A percentile compares a stretch with the other conserved stretches of the same genome.
phyloP scores from a whole-genome alignment of 2,888 invertebrate genomes.

The Alentia gelatinosa region DNA sequence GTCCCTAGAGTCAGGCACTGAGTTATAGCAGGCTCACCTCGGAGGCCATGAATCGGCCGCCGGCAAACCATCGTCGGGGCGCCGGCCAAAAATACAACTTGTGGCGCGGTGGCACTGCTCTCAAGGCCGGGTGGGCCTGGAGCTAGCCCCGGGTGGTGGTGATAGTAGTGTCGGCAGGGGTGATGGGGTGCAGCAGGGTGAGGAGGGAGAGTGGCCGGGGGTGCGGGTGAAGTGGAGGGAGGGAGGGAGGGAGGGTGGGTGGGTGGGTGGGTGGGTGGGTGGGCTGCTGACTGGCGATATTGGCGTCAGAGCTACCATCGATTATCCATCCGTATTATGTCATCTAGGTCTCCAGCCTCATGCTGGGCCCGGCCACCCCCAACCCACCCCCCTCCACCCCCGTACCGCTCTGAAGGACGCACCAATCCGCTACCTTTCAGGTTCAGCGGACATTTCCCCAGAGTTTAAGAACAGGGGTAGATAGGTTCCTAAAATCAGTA shows the following conservation, averaged over 20 bases:
- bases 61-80: background rate
- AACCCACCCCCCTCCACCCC: too few relatives aligned
- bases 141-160: background rate
- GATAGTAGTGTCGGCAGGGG: background rate
- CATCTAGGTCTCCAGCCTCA: too few relatives aligned
- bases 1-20: too few relatives aligned
- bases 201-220: background rate
- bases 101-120: background rate
- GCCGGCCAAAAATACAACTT: background rate
- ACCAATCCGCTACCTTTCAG: too few relatives aligned
- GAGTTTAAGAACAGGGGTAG: too few relatives aligned
- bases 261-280: background rate
- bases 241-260: background rate
- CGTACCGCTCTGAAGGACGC: too few relatives aligned
- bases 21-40: background rate
- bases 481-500: too few relatives aligned
- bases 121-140: background rate
- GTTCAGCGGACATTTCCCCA: too few relatives aligned
- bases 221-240: background rate
- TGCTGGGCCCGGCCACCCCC: too few relatives aligned
- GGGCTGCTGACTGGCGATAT: too few relatives aligned
- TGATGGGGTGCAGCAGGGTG: background rate
- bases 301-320: too few relatives aligned
- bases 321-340: too few relatives aligned
- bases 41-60: background rate